Evolutionary conservation across 2,113 vertebrate species (phyloP), one percentile per base, ranked within the genome.

Genomic region (Tenebrosternarchus preto): DNA sequence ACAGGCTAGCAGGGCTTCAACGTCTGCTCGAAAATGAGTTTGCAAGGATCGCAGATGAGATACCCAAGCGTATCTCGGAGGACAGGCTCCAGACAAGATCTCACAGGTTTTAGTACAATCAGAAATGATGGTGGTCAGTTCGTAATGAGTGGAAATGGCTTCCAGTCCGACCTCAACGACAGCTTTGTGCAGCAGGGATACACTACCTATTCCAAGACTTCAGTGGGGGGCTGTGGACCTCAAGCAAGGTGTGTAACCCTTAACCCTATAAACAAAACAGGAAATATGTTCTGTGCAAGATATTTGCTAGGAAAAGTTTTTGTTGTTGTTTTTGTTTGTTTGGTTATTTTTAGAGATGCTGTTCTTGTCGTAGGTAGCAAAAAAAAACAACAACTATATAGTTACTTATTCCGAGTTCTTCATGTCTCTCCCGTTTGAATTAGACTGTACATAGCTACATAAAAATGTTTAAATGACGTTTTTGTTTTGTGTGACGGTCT

Each of bases 81-180:
- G 55, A 86, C 84, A 61, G 86, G 57, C 36, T 93, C 93, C 0
- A 83, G 90, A 4, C 86, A 80, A 64, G 92, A 93, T 36, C 78
- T 93, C 80, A 2, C 80, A 0, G 66, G 73, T 33, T 90, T 57
- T 4, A 50, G 11, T 15, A 11, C 3, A 12, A 50, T 2, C 43
- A 50, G 43, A 50, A 50, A 3, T 3, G 43, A 50, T 1, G 43
- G 9, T 50, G 43, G 43, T 15, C 43, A 50, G 43, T 15, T 50
- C 1, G 2, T 15, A 2, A 50, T 50, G 43, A 29, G 87, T 20
- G 57, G 68, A 59, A 86, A 73, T 77, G 89, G 61, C 0, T 5
- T 3, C 0, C 50, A 0, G 43, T 0, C 25, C 7, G 33, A 0
- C 29, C 1, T 27, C 69, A 4, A 29, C 25, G 70, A 71, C 31